Conservation (phyloP, 2,888 invertebrate genomes). For the Cabera pusaria region DNA sequence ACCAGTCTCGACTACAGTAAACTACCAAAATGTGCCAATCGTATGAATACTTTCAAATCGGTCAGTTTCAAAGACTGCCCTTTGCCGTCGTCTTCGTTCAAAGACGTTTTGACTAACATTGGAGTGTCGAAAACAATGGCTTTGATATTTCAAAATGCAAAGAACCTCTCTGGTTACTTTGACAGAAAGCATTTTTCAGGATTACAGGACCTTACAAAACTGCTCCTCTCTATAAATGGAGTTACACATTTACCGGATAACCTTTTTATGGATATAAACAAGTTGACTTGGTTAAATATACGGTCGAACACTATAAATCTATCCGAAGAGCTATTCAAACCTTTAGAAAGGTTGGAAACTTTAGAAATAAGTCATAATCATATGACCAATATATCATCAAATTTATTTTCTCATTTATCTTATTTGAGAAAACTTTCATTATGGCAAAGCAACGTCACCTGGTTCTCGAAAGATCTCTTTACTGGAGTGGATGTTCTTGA, state of each 20-base stretch:
- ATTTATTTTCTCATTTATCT: constrained; percentile 84
- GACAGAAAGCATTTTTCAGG: constrained; percentile 83
- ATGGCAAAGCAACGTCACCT: constrained; percentile 87
- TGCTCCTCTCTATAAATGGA: constrained; percentile 85
- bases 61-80: constrained; percentile 82
- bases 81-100: constrained; percentile 75
- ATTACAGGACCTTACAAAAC: constrained; percentile 76
- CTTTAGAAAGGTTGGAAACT: constrained; percentile 80
- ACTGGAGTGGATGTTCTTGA: constrained; percentile 84
- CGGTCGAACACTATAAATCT: constrained; percentile 83
- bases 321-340: constrained; percentile 81
- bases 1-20: constrained; percentile 67
- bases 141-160: constrained; percentile 79
- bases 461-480: constrained; percentile 85
- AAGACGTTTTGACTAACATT: constrained; percentile 69
- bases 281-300: constrained; percentile 86
- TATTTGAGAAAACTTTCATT: constrained; percentile 85
- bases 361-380: constrained; percentile 88
- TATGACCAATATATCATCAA: constrained; percentile 83
- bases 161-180: constrained; percentile 80
- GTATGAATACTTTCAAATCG: constrained; percentile 63
- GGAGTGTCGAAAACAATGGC: constrained; percentile 78
- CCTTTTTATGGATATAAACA: constrained; percentile 83
- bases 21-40: constrained; percentile 74
- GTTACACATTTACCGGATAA: constrained; percentile 84